phyloP scores from a whole-genome alignment of 2,888 invertebrate genomes.

The Ischnura elegans region DNA sequence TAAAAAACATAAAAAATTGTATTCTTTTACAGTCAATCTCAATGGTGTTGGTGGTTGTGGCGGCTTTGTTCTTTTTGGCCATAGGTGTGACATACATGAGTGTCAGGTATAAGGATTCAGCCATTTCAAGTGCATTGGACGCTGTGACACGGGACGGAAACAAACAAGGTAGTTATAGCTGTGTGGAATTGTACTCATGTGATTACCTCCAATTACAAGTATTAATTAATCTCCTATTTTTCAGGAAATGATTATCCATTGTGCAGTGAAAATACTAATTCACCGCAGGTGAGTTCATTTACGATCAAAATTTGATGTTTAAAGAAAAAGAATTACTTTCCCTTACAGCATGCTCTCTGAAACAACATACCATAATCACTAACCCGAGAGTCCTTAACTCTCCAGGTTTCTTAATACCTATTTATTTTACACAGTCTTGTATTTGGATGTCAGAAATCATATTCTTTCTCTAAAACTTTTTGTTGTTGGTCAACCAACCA shows the following conservation, averaged over 20 bases:
- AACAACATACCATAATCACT: no score
- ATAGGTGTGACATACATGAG: conserved; percentile 77
- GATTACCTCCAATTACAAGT: background rate
- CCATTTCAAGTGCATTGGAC: conserved; percentile 73
- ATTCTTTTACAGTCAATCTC: conserved; percentile 74
- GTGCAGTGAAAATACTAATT: conserved; percentile 46
- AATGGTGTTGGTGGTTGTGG: conserved; percentile 76
- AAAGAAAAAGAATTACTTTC: background rate
- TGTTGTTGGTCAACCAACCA: background rate
- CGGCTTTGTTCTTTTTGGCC: conserved; percentile 77
- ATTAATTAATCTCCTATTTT: conserved; percentile 10
- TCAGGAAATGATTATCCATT: conserved; percentile 53
- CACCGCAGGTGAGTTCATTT: background rate
- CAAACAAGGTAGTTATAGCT: conserved; percentile 44
- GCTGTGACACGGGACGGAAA: background rate
- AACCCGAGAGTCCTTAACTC: no score
- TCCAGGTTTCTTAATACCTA: background rate
- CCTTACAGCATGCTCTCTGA: background rate
- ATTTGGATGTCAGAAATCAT: background rate
- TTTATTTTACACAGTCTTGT: background rate
- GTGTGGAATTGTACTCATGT: background rate
- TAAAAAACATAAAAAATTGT: no score
- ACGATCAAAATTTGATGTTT: background rate
- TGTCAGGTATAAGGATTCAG: conserved; percentile 76
- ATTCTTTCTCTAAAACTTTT: background rate